Evolutionary conservation across 2,888 invertebrate species (phyloP).

Genomic region (Rhyacophila evoluta): DNA sequence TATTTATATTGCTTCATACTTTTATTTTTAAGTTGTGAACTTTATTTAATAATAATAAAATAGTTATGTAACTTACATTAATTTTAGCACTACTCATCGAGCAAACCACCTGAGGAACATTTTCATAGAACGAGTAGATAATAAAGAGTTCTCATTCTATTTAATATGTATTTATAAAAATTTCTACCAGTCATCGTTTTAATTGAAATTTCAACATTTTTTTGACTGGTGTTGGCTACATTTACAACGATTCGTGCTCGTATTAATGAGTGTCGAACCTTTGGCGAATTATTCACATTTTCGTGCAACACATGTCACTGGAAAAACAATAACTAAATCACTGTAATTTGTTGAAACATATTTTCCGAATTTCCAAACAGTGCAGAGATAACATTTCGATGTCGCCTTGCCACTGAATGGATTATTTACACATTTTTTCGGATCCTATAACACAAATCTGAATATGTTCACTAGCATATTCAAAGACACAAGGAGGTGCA

Average conservation of each 20-base stretch:
- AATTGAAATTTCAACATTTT: conserved; percentile 19
- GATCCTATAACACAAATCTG: not conserved
- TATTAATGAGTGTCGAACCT: not conserved
- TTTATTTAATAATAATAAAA: not conserved
- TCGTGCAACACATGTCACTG: conserved; percentile 44
- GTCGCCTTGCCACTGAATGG: not conserved
- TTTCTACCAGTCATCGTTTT: not conserved
- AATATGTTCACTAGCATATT: not conserved
- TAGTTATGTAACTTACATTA: conserved; percentile 36
- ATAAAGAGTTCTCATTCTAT: conserved; percentile 30
- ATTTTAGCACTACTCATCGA: conserved; percentile 44
- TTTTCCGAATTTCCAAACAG: not conserved
- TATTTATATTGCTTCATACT: not conserved
- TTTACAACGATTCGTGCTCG: not conserved
- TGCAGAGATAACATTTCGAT: not conserved
- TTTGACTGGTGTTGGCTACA: conserved; percentile 9
- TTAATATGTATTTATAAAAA: conserved; percentile 1
- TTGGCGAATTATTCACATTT: conserved; percentile 22
- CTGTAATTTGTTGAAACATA: not conserved
- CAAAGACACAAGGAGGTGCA: not conserved
- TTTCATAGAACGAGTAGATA: conserved; percentile 33
- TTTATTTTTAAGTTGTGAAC: too few species aligned
- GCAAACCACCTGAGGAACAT: conserved; percentile 54
- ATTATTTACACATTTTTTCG: conserved; percentile 19
- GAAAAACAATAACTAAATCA: conserved; percentile 31